Evolutionary conservation across 2,888 invertebrate genomes (phyloP).

Genomic region (Phortica magna): DNA sequence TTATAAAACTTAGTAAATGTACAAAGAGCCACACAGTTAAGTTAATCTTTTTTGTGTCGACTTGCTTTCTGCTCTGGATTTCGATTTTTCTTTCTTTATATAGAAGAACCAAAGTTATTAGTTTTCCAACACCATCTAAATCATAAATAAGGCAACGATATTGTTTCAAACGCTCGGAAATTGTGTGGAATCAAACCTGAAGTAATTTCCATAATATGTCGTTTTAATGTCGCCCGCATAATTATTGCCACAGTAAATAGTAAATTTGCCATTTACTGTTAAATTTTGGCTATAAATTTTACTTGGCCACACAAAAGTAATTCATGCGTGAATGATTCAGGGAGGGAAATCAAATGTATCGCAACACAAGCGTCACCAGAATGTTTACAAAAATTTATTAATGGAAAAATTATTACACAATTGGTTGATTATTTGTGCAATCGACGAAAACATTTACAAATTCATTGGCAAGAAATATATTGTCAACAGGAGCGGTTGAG

Average conservation of each 20-base stretch:
- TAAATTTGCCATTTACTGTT: neutral
- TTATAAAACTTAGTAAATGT: slow-evolving; percentile 11
- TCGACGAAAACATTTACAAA: neutral
- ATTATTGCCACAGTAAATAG: slow-evolving; percentile 1
- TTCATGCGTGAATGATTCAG: slow-evolving; percentile 46
- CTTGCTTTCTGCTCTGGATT: too few species aligned
- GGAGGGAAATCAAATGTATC: neutral
- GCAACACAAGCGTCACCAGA: slow-evolving; percentile 4
- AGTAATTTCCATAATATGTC: neutral
- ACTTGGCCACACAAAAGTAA: slow-evolving; percentile 33
- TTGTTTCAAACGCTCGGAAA: neutral
- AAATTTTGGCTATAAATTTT: slow-evolving; percentile 51
- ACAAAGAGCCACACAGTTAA: too few species aligned
- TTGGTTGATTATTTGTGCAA: slow-evolving; percentile 4
- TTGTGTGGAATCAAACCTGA: too few species aligned
- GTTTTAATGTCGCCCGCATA: slow-evolving; percentile 34
- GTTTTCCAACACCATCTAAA: neutral
- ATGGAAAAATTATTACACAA: slow-evolving; percentile 25
- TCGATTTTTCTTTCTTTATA: too few species aligned
- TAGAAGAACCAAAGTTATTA: too few species aligned
- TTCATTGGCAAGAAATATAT: neutral
- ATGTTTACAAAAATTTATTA: slow-evolving; percentile 44
- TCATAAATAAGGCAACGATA: neutral
- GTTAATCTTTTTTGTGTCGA: neutral
- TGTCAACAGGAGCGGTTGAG: neutral